Conservation (phyloP, 2,797 vertebrate species). For the Rhinatrema bivittatum region DNA sequence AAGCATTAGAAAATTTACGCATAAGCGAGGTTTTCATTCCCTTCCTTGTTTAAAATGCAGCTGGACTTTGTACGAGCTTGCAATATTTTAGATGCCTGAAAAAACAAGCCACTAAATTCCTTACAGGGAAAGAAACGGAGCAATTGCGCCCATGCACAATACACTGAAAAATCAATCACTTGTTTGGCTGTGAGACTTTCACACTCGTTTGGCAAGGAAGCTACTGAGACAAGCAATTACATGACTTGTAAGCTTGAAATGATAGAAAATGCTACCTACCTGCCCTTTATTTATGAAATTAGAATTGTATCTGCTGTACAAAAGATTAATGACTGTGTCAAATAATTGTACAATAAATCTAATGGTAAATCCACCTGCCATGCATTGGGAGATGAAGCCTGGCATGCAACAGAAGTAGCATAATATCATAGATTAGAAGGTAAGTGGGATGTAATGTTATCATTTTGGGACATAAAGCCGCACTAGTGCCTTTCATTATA, state of each 20-base stretch:
- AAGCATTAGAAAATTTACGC: no score
- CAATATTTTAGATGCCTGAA: background rate
- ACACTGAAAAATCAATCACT: background rate
- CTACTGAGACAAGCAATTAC: accelerated
- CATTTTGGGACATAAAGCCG: no score
- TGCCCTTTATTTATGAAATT: constrained; percentile 6
- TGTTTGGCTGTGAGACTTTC: background rate
- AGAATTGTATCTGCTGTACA: constrained; percentile 16
- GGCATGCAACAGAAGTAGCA: constrained; percentile 12
- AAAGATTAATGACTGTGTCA: constrained; percentile 27
- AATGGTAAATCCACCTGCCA: background rate
- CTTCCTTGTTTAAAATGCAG: no score
- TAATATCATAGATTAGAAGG: background rate
- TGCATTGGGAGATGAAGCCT: constrained; percentile 18
- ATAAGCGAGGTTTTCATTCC: background rate
- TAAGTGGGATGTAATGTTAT: background rate
- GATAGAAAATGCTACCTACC: constrained; percentile 8
- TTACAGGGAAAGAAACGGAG: background rate
- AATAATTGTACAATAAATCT: background rate
- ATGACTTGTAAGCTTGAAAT: no score
- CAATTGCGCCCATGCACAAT: accelerated
- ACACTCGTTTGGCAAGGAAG: background rate
- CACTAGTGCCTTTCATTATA: no score
- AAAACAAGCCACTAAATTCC: background rate
- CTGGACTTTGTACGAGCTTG: no score